Conservation (phyloP, 2,113 vertebrate species). For the Corydoras maculifer region DNA sequence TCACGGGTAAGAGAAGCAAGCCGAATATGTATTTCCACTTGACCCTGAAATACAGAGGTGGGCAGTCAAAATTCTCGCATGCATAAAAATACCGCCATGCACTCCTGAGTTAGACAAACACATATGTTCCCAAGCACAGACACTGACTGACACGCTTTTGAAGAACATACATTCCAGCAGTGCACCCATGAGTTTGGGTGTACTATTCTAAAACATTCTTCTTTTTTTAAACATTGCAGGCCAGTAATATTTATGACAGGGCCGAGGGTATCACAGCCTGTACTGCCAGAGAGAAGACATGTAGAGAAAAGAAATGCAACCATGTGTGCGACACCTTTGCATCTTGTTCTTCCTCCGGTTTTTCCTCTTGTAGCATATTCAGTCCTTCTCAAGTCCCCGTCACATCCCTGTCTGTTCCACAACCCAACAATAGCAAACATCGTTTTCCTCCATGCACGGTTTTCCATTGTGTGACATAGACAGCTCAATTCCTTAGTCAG, state of each 20-base stretch:
- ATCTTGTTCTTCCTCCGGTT: not conserved
- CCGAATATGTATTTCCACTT: slow-evolving; percentile 28
- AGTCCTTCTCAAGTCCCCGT: not conserved
- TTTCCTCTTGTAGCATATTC: slow-evolving; percentile 3
- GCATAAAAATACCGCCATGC: too few species aligned
- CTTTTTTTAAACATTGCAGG: slow-evolving; percentile 7
- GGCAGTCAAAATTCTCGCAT: too few species aligned
- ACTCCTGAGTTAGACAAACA: not conserved
- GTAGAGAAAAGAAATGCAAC: not conserved
- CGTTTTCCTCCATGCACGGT: slow-evolving; percentile 11
- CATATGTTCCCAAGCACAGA: slow-evolving; percentile 6
- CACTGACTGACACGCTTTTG: slow-evolving; percentile 10
- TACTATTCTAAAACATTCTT: slow-evolving; percentile 18
- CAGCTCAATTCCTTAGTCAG: slow-evolving; percentile 37
- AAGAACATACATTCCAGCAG: slow-evolving; percentile 22
- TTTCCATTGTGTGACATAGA: slow-evolving; percentile 28
- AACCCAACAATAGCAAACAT: slow-evolving; percentile 18
- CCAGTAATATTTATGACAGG: slow-evolving; percentile 32
- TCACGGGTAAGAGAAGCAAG: slow-evolving; percentile 21
- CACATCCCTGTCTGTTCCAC: slow-evolving; percentile 14
- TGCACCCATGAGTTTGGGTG: not conserved
- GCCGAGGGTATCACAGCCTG: slow-evolving; percentile 8
- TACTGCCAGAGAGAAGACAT: not conserved
- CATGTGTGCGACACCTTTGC: not conserved
- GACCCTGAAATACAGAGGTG: slow-evolving; percentile 17